Evolutionary conservation across 2,797 vertebrate genomes (phyloP), one percentile per base, ranked within the genome.

Genomic region (Lagocephalus sceleratus): DNA sequence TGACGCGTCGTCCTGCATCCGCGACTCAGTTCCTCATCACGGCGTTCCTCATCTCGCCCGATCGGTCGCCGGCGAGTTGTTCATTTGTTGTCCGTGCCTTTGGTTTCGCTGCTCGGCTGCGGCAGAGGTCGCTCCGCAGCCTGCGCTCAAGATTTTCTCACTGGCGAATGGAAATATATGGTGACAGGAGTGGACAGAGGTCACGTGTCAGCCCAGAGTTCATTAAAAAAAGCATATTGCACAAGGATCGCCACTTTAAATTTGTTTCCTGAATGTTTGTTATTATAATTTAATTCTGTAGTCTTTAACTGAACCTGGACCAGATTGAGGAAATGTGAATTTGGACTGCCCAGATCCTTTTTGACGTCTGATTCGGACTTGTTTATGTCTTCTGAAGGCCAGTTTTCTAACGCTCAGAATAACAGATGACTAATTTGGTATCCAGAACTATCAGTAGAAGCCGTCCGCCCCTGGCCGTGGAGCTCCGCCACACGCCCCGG

Each of bases 81-180:
- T 51, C 29, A 71, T 84, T 84, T 76, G 88, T 72, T 85, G 77
- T 88, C 70, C 72, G 87, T 89, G 88, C 85, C 87, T 90, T 88
- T 88, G 51, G 67, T 77, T 87, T 81, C 51, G 78, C 68, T 68
- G 62, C 68, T 78, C 45, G 49, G 61, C 68, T 68, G 68, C 67
- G 41, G 53, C 75, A 66, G 60, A 85, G 60, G 82, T 57, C 14
- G 29, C 64, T 70, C 57, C 7, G 40, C 40, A 17, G 16, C 40
- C 67, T 20, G 22, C 19, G 19, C 6, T 9, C 1, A 58, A 46
- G 49, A 63, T 47, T 26, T 54, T 51, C 23, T 55, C 16, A 51
- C 62, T 47, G 64, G 15, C 20, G 57, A 51, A 57, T n/a, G 54
- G 51, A 58, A 69, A 61, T 53, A 65, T 60, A 16, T 45, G 20